Evolutionary conservation across 2,113 vertebrate genomes (phyloP).

Genomic region (Lagenorhynchus albirostris): DNA sequence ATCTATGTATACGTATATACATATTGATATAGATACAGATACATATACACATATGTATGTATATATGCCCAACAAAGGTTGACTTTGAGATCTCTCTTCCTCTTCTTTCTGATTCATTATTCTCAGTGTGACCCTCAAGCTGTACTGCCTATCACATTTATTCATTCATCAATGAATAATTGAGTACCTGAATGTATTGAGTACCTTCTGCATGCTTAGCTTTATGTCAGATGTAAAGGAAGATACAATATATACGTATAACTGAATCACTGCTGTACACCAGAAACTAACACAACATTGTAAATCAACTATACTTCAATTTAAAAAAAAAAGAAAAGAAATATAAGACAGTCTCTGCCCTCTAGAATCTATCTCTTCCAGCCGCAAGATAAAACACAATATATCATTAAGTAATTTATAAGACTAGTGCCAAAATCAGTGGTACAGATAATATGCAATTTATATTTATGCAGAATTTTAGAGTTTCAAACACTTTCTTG

Average conservation of each 20-base stretch:
- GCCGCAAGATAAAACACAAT: background rate
- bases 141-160: constrained; percentile 17
- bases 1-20: background rate
- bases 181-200: background rate
- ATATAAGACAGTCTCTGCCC: background rate
- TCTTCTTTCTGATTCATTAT: constrained; percentile 5
- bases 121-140: background rate
- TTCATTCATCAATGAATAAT: constrained; percentile 17
- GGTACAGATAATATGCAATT: background rate
- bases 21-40: background rate
- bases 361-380: background rate
- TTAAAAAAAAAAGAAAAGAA: background rate
- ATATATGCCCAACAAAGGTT: background rate
- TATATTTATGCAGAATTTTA: background rate
- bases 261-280: background rate
- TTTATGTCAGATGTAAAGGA: background rate
- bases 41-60: background rate
- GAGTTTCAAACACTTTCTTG: background rate
- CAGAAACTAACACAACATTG: background rate
- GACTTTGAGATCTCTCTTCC: constrained; percentile 18
- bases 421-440: background rate
- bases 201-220: background rate
- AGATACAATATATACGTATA: background rate
- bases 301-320: background rate
- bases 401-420: background rate